phyloP scores from a whole-genome alignment of 30 jellyfish, hydroid and myxozoan species.

The Turritopsis rubra region DNA sequence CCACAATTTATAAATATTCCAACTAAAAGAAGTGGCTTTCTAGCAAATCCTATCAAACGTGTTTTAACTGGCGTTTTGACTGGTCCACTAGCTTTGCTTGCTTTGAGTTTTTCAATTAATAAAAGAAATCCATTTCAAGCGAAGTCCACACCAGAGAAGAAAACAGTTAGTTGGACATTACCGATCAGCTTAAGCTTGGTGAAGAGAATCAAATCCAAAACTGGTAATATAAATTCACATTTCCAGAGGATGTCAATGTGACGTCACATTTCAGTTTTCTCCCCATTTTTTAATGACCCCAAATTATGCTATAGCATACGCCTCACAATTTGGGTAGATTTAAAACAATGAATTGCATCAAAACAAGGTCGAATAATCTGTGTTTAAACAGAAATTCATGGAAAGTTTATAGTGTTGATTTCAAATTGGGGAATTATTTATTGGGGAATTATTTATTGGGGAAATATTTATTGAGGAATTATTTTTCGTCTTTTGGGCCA shows the following conservation, averaged over 20 bases:
- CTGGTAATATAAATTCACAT: constrained; percentile 84
- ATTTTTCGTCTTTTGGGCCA: too few relatives aligned
- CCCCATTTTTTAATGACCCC: too few relatives aligned
- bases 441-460: too few relatives aligned
- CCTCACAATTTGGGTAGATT: too few relatives aligned
- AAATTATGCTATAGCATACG: neutral
- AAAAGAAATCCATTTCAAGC: constrained; percentile 82
- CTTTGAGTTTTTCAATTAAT: constrained; percentile 57
- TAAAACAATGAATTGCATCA: too few relatives aligned
- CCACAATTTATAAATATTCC: constrained; percentile 66
- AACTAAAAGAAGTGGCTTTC: constrained; percentile 50
- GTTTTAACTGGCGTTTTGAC: constrained; percentile 67
- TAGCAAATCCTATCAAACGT: constrained; percentile 72
- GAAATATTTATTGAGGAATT: too few relatives aligned
- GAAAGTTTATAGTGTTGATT: too few relatives aligned
- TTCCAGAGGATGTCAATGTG: too few relatives aligned
- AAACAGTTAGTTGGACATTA: constrained; percentile 90
- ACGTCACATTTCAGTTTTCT: too few relatives aligned
- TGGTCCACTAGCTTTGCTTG: constrained; percentile 84
- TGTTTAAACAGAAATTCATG: too few relatives aligned
- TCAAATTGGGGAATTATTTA: too few relatives aligned
- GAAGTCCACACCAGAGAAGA: constrained; percentile 50
- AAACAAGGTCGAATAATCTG: too few relatives aligned
- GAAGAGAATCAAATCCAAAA: constrained; percentile 44
- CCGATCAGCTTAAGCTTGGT: constrained; percentile 56